Conservation (phyloP, 2,888 invertebrate species). For the Megamerina dolium region DNA sequence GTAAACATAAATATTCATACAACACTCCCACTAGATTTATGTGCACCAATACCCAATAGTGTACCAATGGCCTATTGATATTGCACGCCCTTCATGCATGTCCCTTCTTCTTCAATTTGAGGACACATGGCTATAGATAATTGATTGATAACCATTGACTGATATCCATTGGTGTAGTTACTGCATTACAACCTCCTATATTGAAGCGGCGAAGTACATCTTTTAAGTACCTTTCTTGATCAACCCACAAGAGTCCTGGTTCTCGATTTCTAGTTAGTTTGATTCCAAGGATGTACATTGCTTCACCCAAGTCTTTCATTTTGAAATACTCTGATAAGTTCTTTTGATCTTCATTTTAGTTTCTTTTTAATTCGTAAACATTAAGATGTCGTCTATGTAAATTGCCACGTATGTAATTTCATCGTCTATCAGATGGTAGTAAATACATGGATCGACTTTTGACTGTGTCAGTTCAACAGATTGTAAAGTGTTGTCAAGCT, state of each 20-base stretch:
- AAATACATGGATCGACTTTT: slow-evolving; percentile 10
- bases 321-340: slow-evolving; percentile 4
- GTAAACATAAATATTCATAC: no score
- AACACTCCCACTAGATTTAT: no score
- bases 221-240: slow-evolving; percentile 8
- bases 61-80: slow-evolving; percentile 22
- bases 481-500: slow-evolving; percentile 9
- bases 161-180: slow-evolving; percentile 8
- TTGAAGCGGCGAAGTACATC: slow-evolving; percentile 5
- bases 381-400: slow-evolving; percentile 11
- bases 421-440: neutral
- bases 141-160: slow-evolving; percentile 5
- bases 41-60: no score
- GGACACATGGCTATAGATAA: no score
- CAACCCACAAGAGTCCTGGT: slow-evolving; percentile 4
- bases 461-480: slow-evolving; percentile 3
- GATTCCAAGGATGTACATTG: slow-evolving; percentile 8
- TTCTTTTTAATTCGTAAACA: slow-evolving; percentile 2
- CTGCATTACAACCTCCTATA: slow-evolving; percentile 7
- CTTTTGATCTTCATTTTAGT: neutral
- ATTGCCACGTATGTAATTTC: slow-evolving; percentile 7
- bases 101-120: no score
- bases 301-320: slow-evolving; percentile 14
- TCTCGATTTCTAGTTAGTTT: slow-evolving; percentile 4
- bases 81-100: neutral